A percentile compares a stretch with the other conserved stretches of the same genome.
Conservation (phyloP, 2,113 vertebrate genomes). For the Rhabdomys dilectus region DNA sequence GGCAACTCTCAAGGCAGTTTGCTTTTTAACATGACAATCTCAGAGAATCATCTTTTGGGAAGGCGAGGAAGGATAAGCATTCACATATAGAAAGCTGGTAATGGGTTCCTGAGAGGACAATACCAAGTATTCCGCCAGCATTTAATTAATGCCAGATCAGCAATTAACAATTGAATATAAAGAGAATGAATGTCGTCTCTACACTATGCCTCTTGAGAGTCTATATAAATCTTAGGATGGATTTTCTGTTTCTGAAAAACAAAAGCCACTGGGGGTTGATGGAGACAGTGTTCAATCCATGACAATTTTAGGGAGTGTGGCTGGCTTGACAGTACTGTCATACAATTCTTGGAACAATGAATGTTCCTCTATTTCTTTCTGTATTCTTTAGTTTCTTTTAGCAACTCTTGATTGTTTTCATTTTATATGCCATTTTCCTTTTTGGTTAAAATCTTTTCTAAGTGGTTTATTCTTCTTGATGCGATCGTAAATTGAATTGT, state of each 20-base stretch:
- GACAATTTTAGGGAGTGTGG: neutral
- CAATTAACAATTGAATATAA: too few relatives aligned
- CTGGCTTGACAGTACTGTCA: neutral
- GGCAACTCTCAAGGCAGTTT: too few relatives aligned
- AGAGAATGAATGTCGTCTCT: too few relatives aligned
- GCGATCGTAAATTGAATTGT: slow-evolving; percentile 26
- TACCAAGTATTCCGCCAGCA: too few relatives aligned
- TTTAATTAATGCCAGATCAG: too few relatives aligned
- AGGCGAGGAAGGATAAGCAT: too few relatives aligned
- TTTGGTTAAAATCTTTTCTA: neutral
- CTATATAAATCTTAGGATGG: slow-evolving; percentile 15
- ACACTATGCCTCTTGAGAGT: neutral
- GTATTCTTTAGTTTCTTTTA: slow-evolving; percentile 34
- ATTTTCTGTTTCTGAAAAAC: slow-evolving; percentile 48
- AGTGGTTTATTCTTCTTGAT: slow-evolving; percentile 33
- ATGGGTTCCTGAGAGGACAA: too few relatives aligned
- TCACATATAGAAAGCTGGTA: too few relatives aligned
- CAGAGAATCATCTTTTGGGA: too few relatives aligned
- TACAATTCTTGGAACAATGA: neutral
- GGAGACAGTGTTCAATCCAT: neutral
- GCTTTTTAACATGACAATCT: too few relatives aligned
- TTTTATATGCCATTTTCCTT: neutral
- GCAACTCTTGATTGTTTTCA: neutral
- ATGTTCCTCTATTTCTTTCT: slow-evolving; percentile 14
- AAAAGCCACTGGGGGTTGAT: neutral